Conservation (phyloP, 2,113 vertebrate species). For the Otis tarda region DNA sequence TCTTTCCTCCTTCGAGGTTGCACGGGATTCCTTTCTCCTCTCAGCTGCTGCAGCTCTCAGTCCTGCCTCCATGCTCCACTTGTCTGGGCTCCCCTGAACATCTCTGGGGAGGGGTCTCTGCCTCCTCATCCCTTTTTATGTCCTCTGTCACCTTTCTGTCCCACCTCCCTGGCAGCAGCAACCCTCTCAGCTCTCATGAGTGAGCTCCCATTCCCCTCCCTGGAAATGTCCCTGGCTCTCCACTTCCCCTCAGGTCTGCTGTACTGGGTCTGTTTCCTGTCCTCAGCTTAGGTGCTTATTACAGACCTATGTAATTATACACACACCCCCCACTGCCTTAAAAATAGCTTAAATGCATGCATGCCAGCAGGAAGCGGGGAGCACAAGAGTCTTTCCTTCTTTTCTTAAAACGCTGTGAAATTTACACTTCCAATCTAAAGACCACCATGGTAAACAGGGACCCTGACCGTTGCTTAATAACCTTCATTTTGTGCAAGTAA, state of each 20-base stretch:
- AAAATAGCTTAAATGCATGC: background rate
- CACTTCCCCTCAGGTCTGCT: background rate
- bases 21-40: background rate
- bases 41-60: fast-evolving
- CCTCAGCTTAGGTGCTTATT: background rate
- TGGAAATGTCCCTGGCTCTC: background rate
- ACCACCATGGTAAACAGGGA: background rate
- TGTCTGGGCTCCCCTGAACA: background rate
- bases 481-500: background rate
- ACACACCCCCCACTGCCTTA: background rate
- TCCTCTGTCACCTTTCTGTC: background rate
- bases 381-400: background rate
- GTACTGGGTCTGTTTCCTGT: background rate
- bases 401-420: background rate
- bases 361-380: background rate
- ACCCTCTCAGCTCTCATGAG: background rate
- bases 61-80: background rate
- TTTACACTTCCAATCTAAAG: background rate
- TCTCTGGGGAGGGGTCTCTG: background rate
- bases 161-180: background rate
- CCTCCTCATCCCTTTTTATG: background rate
- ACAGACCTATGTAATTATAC: background rate
- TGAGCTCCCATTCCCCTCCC: background rate
- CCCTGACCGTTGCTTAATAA: background rate
- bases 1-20: background rate